A percentile compares a stretch with the other conserved stretches of the same genome.
These are phyloP conservation scores for Furcula furcula DNA, from an alignment of 2,888 invertebrate genomes.

Conservation along the genomic window DNA sequence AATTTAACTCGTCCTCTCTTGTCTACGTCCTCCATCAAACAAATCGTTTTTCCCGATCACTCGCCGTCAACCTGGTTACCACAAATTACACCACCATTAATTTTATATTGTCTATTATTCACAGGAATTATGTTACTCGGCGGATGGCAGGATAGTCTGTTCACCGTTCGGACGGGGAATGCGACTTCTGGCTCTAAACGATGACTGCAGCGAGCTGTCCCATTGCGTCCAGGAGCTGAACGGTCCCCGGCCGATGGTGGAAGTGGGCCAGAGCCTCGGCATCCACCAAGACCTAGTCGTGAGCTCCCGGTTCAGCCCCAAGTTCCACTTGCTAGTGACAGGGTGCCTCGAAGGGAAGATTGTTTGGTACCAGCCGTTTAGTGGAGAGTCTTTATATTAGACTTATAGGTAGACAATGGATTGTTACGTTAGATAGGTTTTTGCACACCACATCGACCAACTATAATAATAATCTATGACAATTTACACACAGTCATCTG, in stretches of 20 bases:
- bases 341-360: slow-evolving; percentile 95
- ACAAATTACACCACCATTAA: too few relatives aligned
- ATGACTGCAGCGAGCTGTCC: slow-evolving; percentile 89
- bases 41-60: too few relatives aligned
- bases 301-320: slow-evolving; percentile 94
- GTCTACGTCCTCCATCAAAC: too few relatives aligned
- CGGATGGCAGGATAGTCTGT: slow-evolving; percentile 94
- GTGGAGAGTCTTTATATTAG: slow-evolving; percentile 60
- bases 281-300: slow-evolving; percentile 91
- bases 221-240: slow-evolving; percentile 68
- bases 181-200: slow-evolving; percentile 90
- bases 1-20: too few relatives aligned
- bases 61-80: too few relatives aligned
- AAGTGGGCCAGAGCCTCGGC: slow-evolving; percentile 87
- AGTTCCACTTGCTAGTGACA: slow-evolving; percentile 92
- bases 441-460: too few relatives aligned
- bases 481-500: too few relatives aligned
- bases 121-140: slow-evolving; percentile 92
- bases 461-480: too few relatives aligned
- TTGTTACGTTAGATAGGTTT: too few relatives aligned
- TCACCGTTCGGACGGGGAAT: slow-evolving; percentile 95
- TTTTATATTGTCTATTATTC: slow-evolving; percentile 6
- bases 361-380: slow-evolving; percentile 92
- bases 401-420: not conserved
- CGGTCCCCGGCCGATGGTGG: slow-evolving; percentile 55